Conservation (phyloP, 92 coral and sea anemone species). For the Epizoanthus rinbou region DNA sequence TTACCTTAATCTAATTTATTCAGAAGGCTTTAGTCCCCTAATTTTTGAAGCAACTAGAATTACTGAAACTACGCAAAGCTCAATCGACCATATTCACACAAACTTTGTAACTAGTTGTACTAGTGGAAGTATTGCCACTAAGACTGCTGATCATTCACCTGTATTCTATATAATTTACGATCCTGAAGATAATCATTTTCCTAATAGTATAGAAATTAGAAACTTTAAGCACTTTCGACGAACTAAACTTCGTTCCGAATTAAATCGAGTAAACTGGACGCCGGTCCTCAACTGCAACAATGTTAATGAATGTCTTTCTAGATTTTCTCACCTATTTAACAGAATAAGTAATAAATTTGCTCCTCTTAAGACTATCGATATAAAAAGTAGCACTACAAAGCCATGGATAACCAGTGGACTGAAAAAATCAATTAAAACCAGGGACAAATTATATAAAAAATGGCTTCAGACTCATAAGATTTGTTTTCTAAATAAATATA, state of each 20-base stretch:
- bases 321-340: constrained; percentile 49
- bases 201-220: constrained; percentile 48
- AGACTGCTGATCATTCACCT: constrained; percentile 53
- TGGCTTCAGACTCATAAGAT: constrained; percentile 46
- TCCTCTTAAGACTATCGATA: constrained; percentile 40
- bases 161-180: constrained; percentile 39
- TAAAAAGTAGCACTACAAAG: constrained; percentile 47
- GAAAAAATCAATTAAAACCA: constrained; percentile 43
- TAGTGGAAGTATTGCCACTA: constrained; percentile 51
- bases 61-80: too few relatives aligned
- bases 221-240: constrained; percentile 34
- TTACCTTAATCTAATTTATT: too few relatives aligned
- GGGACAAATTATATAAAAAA: constrained; percentile 51
- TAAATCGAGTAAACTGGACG: constrained; percentile 25
- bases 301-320: constrained; percentile 50
- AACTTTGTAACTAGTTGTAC: constrained; percentile 44
- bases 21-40: too few relatives aligned
- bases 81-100: constrained; percentile 37
- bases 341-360: constrained; percentile 55
- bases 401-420: constrained; percentile 53
- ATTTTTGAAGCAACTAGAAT: too few relatives aligned
- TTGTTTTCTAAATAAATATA: constrained; percentile 21
- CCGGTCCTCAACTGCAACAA: constrained; percentile 36
- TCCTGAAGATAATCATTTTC: constrained; percentile 38
- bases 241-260: background rate